phyloP scores from a whole-genome alignment of 2,113 vertebrate species.

The Bujurquina vittata region DNA sequence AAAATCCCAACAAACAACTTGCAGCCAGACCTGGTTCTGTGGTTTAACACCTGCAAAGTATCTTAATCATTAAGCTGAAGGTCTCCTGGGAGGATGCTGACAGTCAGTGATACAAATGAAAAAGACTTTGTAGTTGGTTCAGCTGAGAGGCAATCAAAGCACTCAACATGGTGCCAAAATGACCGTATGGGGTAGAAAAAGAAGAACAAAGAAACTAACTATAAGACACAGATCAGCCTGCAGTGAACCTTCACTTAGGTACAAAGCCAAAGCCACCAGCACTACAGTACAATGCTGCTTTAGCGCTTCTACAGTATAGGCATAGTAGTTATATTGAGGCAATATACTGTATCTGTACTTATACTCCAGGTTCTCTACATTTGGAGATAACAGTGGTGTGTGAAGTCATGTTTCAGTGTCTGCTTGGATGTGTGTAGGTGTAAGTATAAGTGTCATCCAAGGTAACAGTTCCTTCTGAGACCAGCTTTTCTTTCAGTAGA shows the following conservation, averaged over 20 bases:
- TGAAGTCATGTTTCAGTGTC: neutral
- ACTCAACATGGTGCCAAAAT: neutral
- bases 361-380: neutral
- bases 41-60: neutral
- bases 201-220: neutral
- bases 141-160: neutral
- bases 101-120: neutral
- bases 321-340: neutral
- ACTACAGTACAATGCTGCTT: neutral
- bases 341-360: neutral
- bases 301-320: neutral
- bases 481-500: neutral
- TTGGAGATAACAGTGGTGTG: neutral
- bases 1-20: neutral
- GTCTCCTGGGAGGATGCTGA: neutral
- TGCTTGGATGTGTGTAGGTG: slow-evolving; percentile 2
- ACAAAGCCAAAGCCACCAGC: neutral
- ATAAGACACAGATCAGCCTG: neutral
- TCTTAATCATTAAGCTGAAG: neutral
- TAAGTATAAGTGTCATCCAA: slow-evolving; percentile 23
- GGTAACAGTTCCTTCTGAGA: slow-evolving; percentile 21
- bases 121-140: neutral
- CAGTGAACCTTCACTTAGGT: neutral
- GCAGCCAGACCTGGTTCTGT: neutral
- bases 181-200: neutral